Base-by-base conservation (phyloP, 2,888 invertebrate species). In the Periphyllus acericola region DNA sequence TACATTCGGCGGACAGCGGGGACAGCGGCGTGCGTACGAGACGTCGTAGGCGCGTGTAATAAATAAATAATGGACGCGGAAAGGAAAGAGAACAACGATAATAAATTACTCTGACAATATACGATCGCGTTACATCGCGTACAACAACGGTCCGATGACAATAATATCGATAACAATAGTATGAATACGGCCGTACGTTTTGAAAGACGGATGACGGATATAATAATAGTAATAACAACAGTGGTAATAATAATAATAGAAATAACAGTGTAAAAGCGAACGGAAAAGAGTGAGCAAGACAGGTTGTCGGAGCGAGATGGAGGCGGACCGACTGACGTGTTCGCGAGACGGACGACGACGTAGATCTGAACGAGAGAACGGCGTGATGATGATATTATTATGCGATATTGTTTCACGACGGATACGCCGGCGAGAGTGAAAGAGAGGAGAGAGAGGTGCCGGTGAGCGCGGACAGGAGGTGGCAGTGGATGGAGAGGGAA, bases 281-380 rank as follows among this genome's bases (percentile, higher is more conserved):
- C 46, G 46, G 46, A 14, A 55, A 52, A 52, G 60, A 25, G n/a
- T 55, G 25, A 60, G 36, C n/a, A 36, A n/a, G 29, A 52, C 46
- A 17, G 76, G n/a, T 3, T 9, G 14, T 11, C 8, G 55, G 29
- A 36, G 4, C 34, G 34, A 19, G 74, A n/a, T 4, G 25, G n/a
- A n/a, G 19, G 25, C 5, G 2, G 68, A 68, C 21, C 5, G 68
- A 29, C 29, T n/a, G 81, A 82, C 82, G 71, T 82, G 66, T 80
- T 36, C 9, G 71, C 82, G 82, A 32, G 82, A 71, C 82, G 71
- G 36, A 71, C 81, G 82, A 71, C 46, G 82, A 14, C 46, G 25
- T 52, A 29, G 71, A 46, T 82, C 32, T 52, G 82, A 82, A 71
- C 71, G 68, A 21, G 46, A 9, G 82, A 52, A 71, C 36, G 68